Evolutionary conservation across 2,113 vertebrate species (phyloP).

Genomic region (Limnothrissa miodon): DNA sequence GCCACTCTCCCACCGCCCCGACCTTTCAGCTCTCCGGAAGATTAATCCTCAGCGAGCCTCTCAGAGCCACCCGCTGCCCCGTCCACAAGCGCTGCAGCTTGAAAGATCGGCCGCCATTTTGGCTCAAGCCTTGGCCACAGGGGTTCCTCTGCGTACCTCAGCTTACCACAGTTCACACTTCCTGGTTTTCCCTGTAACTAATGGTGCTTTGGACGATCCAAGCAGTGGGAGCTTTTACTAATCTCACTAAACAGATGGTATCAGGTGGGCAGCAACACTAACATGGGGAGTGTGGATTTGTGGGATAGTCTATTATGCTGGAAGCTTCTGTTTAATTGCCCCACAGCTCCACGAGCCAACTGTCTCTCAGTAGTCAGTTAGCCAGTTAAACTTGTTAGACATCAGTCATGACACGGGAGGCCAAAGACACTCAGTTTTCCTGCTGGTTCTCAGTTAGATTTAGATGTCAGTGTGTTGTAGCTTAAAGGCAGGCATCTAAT

Average conservation of each 20-base stretch:
- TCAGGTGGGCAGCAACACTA: not conserved
- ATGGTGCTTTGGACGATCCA: not conserved
- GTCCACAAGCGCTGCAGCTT: conserved; percentile 1
- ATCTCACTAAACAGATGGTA: not conserved
- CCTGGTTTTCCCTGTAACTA: conserved; percentile 33
- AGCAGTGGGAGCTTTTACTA: not conserved
- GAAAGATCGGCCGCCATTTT: conserved; percentile 24
- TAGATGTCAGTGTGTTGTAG: no score
- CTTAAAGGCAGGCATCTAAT: not conserved
- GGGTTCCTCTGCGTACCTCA: not conserved
- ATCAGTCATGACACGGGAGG: not conserved
- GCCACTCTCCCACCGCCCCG: conserved; percentile 32
- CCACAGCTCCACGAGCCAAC: not conserved
- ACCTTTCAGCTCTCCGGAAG: conserved; percentile 28
- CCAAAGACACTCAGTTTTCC: not conserved
- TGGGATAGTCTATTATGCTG: not conserved
- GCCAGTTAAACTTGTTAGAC: not conserved
- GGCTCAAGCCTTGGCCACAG: conserved; percentile 26
- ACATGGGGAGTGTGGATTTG: not conserved
- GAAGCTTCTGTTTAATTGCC: not conserved
- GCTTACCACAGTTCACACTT: conserved; percentile 29
- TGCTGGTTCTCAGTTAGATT: no score
- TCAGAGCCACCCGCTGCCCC: not conserved
- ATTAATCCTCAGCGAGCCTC: not conserved
- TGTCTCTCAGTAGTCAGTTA: not conserved